These are phyloP conservation scores for Tursiops truncatus DNA, from an alignment of 2,113 vertebrate genomes.

Conservation along the genomic window DNA sequence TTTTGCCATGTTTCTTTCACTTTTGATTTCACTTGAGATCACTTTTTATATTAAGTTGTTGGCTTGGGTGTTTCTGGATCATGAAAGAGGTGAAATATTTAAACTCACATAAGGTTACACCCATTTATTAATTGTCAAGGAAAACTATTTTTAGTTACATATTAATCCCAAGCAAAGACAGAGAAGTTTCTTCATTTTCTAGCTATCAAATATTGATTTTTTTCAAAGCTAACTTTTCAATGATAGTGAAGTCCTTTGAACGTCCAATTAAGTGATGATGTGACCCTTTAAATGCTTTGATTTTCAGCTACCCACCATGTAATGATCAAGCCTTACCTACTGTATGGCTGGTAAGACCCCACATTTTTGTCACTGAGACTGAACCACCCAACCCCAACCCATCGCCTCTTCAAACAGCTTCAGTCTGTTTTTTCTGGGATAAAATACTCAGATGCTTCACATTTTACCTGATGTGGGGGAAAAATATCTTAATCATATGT, in stretches of 20 bases:
- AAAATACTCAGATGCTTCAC: neutral
- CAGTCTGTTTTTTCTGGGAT: neutral
- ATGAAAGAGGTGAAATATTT: neutral
- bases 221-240: neutral
- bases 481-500: neutral
- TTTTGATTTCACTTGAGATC: neutral
- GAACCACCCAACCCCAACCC: neutral
- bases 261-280: neutral
- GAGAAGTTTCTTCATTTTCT: neutral
- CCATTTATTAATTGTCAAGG: neutral
- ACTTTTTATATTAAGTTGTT: neutral
- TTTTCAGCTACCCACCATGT: neutral
- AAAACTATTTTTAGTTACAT: neutral
- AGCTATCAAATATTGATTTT: neutral
- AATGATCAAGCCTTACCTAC: neutral
- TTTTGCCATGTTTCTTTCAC: neutral
- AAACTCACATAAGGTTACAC: neutral
- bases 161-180: neutral
- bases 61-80: neutral
- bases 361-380: neutral
- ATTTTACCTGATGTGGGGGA: neutral
- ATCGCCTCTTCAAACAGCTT: neutral
- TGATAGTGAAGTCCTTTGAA: neutral
- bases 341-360: neutral
- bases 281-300: neutral